phyloP scores from a whole-genome alignment of 1,140 invertebrate genomes.

The silkworm (Bombyx mori) region DNA sequence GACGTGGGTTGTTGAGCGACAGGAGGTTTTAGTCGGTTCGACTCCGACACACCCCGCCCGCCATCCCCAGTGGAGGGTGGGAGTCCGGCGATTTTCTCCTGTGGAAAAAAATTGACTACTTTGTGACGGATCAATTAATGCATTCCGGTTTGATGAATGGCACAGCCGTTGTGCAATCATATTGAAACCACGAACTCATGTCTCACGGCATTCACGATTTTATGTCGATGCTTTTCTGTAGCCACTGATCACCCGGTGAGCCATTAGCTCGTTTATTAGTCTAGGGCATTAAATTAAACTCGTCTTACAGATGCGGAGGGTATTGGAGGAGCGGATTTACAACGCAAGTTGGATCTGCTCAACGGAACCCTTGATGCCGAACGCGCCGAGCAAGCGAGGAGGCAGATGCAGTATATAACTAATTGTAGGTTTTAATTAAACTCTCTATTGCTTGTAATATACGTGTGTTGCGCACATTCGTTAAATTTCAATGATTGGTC shows the following conservation, averaged over 20 bases:
- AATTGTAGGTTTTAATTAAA: conserved; percentile 50
- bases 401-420: conserved; percentile 68
- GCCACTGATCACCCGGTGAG: not conserved
- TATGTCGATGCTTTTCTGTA: not conserved
- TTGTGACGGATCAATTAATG: no score
- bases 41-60: no score
- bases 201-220: not conserved
- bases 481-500: not conserved
- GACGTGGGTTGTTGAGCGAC: no score
- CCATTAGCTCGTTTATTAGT: no score
- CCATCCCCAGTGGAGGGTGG: no score
- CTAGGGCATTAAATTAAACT: not conserved
- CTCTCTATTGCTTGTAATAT: not conserved
- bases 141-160: no score
- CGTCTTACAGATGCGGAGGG: conserved; percentile 85
- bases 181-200: no score
- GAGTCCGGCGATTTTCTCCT: no score
- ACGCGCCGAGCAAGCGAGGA: conserved; percentile 70
- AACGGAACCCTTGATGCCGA: conserved; percentile 92
- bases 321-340: conserved; percentile 89
- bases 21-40: no score
- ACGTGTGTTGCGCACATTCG: not conserved
- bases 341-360: conserved; percentile 91
- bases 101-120: no score
- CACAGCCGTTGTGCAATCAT: no score